Conservation (phyloP, 2,113 vertebrate genomes). For the Macrotus californicus region DNA sequence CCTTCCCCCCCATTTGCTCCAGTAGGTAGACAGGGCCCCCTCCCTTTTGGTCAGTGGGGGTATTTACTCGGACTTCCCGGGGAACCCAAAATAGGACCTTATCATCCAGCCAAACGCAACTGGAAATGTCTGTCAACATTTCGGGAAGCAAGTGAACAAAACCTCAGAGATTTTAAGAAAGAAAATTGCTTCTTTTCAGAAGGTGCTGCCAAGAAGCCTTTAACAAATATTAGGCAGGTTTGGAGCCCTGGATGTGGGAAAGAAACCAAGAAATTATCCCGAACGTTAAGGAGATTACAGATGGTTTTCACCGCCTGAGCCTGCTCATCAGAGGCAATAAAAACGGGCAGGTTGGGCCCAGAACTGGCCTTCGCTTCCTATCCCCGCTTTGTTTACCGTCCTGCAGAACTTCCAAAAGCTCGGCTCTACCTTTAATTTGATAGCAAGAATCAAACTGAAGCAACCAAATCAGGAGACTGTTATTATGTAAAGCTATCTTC, state of each 20-base stretch:
- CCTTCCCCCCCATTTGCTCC: not conserved
- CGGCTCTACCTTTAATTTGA: conserved; percentile 66
- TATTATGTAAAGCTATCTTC: conserved; percentile 76
- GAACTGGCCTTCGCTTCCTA: conserved; percentile 53
- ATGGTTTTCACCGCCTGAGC: conserved; percentile 65
- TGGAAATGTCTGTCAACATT: not conserved
- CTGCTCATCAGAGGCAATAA: conserved; percentile 71
- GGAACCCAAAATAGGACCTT: not conserved
- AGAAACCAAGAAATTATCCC: conserved; percentile 63
- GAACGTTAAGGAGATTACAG: conserved; percentile 75
- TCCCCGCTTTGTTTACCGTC: conserved; percentile 58
- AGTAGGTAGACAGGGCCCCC: not conserved
- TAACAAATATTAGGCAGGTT: conserved; percentile 65
- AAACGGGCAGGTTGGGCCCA: conserved; percentile 49
- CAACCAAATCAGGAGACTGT: conserved; percentile 72
- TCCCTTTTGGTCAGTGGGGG: not conserved
- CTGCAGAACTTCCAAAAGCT: conserved; percentile 64
- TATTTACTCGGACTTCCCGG: not conserved
- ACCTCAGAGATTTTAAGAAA: not conserved
- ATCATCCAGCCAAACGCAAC: not conserved
- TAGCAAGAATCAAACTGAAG: conserved; percentile 70
- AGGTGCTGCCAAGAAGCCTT: conserved; percentile 60
- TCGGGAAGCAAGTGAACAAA: conserved; percentile 42
- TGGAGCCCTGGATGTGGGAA: conserved; percentile 72
- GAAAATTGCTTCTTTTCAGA: conserved; percentile 63